phyloP scores from a whole-genome alignment of 2,888 invertebrate genomes.

The Pristionchus fissidentatus region DNA sequence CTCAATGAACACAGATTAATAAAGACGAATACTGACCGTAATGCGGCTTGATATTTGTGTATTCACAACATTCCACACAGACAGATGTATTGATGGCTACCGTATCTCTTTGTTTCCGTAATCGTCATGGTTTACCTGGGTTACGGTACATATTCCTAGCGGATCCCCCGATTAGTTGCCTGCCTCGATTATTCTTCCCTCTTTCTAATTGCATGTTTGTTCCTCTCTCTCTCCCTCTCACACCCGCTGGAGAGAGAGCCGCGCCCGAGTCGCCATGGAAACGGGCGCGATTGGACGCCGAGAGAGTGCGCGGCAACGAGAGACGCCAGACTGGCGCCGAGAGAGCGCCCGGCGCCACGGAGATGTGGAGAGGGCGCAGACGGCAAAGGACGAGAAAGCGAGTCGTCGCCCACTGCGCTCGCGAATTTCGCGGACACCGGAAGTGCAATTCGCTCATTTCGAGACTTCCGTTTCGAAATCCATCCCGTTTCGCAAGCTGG shows the following conservation, averaged over 20 bases:
- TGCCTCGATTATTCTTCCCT: no score
- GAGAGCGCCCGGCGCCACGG: neutral
- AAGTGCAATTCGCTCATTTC: neutral
- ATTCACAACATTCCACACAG: no score
- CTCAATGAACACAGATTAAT: neutral
- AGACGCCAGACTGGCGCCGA: neutral
- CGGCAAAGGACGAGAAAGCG: neutral
- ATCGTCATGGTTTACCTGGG: no score
- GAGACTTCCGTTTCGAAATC: neutral
- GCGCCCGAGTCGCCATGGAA: neutral
- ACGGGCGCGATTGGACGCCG: neutral
- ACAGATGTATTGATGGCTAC: no score
- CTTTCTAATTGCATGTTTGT: constrained; percentile 7
- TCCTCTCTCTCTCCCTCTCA: neutral
- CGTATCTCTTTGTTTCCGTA: no score
- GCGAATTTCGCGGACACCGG: neutral
- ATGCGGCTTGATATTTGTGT: no score
- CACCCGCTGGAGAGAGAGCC: neutral
- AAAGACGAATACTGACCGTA: constrained; percentile 12
- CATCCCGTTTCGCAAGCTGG: neutral
- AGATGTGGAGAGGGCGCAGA: neutral
- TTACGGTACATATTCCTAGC: no score
- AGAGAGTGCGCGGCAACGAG: no score
- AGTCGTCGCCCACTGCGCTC: neutral
- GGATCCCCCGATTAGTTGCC: no score